Conservation (phyloP, 2,113 vertebrate genomes). For the Podarcis raffonei region DNA sequence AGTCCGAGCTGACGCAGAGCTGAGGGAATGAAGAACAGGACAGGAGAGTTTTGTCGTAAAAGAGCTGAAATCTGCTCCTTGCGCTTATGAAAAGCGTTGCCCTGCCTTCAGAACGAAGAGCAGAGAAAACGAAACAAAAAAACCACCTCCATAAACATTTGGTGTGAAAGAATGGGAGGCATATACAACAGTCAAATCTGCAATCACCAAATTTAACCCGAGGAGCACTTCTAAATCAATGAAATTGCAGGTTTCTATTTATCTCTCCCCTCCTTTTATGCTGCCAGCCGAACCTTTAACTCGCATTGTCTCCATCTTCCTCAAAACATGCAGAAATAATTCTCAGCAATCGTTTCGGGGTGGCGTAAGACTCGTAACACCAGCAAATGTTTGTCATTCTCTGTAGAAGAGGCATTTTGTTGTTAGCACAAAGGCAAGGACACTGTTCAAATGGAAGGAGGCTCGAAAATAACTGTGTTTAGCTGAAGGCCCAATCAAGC, state of each 20-base stretch:
- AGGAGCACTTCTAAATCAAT: conserved; percentile 43
- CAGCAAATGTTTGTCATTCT: conserved; percentile 10
- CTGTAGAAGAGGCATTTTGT: neutral
- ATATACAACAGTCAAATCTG: conserved; percentile 49
- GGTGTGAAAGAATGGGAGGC: conserved; percentile 45
- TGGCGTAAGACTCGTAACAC: neutral
- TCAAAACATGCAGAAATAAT: conserved; percentile 11
- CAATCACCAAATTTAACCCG: conserved; percentile 38
- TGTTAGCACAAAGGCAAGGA: conserved; percentile 14
- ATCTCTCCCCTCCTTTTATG: neutral
- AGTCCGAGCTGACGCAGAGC: conserved; percentile 6
- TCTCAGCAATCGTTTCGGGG: conserved; percentile 23
- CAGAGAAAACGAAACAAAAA: conserved; percentile 2
- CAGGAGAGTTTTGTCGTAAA: neutral
- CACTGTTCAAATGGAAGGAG: conserved; percentile 2
- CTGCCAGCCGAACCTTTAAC: conserved; percentile 10
- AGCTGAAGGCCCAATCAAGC: conserved; percentile 29
- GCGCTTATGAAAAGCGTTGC: conserved; percentile 43
- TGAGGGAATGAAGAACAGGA: neutral
- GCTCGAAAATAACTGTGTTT: conserved; percentile 29
- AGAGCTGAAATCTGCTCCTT: neutral
- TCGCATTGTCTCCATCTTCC: conserved; percentile 52
- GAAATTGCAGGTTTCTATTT: conserved; percentile 36
- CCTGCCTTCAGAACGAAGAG: conserved; percentile 42
- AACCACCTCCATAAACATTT: conserved; percentile 31